phyloP scores from a whole-genome alignment of 2,113 vertebrate genomes.

The Aldabrachelys gigantea region DNA sequence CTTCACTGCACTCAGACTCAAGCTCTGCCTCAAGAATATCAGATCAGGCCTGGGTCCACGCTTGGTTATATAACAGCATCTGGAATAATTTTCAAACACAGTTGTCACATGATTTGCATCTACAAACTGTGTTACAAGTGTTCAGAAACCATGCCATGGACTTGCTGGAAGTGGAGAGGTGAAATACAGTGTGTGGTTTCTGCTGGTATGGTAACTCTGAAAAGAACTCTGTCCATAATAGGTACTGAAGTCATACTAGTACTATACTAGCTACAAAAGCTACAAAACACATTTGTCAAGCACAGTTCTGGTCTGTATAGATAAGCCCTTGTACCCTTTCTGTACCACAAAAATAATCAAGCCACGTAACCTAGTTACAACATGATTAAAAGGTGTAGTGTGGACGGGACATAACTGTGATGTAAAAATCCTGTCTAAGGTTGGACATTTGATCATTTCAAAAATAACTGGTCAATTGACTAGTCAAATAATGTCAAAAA shows the following conservation, averaged over 20 bases:
- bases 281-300: neutral
- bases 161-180: neutral
- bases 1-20: neutral
- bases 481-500: neutral
- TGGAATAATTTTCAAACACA: neutral
- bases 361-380: neutral
- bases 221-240: neutral
- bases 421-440: neutral
- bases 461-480: neutral
- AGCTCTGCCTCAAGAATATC: neutral
- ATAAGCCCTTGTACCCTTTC: neutral
- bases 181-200: neutral
- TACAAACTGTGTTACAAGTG: neutral
- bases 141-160: neutral
- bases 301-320: neutral
- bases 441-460: neutral
- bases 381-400: neutral
- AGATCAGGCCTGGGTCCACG: neutral
- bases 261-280: neutral
- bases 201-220: neutral
- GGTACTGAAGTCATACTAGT: neutral
- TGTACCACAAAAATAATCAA: neutral
- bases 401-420: conserved; percentile 52
- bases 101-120: neutral
- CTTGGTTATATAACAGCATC: neutral